Evolutionary conservation across 92 coral and sea anemone species (phyloP).

Genomic region (Zoanthus sociatus): DNA sequence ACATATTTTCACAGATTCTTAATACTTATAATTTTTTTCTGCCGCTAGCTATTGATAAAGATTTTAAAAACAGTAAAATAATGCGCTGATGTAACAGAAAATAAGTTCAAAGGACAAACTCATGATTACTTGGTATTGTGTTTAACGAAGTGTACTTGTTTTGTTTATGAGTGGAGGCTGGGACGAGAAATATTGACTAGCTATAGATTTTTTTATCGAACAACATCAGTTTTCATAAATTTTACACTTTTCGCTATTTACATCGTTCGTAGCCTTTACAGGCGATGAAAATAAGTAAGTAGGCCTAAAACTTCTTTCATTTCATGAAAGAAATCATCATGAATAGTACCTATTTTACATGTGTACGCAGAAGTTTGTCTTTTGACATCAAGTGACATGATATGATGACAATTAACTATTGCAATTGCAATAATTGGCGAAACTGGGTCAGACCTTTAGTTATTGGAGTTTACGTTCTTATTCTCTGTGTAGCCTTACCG

Average conservation of each 20-base stretch:
- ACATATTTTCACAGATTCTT: constrained; percentile 7
- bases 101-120: background rate
- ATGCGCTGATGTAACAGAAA: constrained; percentile 3
- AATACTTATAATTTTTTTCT: background rate
- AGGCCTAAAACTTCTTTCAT: background rate
- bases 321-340: background rate
- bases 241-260: background rate
- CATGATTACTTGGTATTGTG: background rate
- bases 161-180: constrained; percentile 6
- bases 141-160: background rate
- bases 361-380: background rate
- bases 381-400: background rate
- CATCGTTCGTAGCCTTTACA: background rate
- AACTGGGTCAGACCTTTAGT: constrained; percentile 87
- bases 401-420: constrained; percentile 55
- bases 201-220: background rate
- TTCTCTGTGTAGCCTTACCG: constrained; percentile 89
- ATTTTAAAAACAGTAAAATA: background rate
- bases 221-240: background rate
- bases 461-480: constrained; percentile 69
- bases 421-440: constrained; percentile 73
- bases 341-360: background rate
- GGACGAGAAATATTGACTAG: background rate
- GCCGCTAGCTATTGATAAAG: background rate
- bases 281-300: background rate